Percentiles rank a stretch among this genome's conserved stretches.
phyloP scores from a whole-genome alignment of 2,888 invertebrate species.

The Myathropa florea region DNA sequence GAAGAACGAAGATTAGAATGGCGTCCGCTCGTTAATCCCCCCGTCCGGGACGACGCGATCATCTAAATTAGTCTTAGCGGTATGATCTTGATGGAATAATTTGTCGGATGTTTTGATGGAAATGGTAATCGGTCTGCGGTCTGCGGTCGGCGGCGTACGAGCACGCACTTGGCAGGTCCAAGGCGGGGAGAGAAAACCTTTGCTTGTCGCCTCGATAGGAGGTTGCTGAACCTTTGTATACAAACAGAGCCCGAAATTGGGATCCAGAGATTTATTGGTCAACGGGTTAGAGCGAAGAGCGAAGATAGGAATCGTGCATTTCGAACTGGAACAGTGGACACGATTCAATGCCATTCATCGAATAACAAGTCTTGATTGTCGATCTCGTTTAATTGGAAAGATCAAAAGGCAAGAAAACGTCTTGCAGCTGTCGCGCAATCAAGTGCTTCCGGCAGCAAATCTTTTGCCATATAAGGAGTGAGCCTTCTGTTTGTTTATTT shows the following conservation, averaged over 20 bases:
- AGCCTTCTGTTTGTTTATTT: neutral
- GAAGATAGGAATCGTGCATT: neutral
- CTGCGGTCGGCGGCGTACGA: neutral
- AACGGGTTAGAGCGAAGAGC: neutral
- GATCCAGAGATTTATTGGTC: neutral
- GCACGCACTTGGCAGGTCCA: neutral
- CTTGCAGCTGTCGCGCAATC: neutral
- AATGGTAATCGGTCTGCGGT: neutral
- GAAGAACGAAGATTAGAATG: slow-evolving; percentile 42
- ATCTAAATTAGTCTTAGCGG: slow-evolving; percentile 9
- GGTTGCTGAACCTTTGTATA: slow-evolving; percentile 4
- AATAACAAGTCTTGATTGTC: neutral
- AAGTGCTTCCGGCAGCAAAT: neutral
- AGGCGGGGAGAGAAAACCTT: neutral
- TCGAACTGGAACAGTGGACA: neutral
- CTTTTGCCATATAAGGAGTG: neutral
- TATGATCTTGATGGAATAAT: neutral
- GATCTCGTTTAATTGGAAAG: neutral
- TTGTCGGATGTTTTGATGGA: neutral
- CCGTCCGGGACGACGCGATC: neutral
- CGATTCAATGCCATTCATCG: neutral
- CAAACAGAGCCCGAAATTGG: neutral
- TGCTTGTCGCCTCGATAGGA: neutral
- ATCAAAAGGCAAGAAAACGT: neutral
- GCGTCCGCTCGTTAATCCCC: slow-evolving; percentile 2